phyloP scores from a whole-genome alignment of 2,797 vertebrate species.

The Spheniscus humboldti region DNA sequence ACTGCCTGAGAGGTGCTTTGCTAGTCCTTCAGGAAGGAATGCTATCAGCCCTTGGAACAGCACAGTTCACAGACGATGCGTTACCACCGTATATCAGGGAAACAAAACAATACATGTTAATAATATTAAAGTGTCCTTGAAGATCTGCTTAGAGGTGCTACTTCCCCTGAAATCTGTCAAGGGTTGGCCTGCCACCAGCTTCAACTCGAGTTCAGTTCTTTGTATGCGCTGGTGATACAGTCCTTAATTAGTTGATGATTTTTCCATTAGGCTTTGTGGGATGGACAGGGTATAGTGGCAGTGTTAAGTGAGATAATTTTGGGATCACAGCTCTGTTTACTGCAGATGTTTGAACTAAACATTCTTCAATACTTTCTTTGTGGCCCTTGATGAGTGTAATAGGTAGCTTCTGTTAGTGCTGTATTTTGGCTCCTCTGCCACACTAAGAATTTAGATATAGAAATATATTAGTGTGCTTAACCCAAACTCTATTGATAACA shows the following conservation, averaged over 20 bases:
- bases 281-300: neutral
- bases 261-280: neutral
- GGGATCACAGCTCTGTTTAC: neutral
- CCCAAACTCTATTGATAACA: neutral
- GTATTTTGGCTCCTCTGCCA: neutral
- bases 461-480: neutral
- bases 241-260: neutral
- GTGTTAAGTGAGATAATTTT: neutral
- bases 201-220: neutral
- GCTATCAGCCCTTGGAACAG: neutral
- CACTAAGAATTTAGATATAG: neutral
- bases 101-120: neutral
- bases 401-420: neutral
- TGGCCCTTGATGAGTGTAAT: fast-evolving
- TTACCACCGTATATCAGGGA: neutral
- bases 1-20: neutral
- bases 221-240: neutral
- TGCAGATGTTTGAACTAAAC: neutral
- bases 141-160: neutral
- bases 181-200: neutral
- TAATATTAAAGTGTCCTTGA: neutral
- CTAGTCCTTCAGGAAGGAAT: neutral
- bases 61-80: fast-evolving
- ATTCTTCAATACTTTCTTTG: neutral
- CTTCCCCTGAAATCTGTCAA: neutral